phyloP scores from a whole-genome alignment of 2,113 vertebrate genomes.

The Lamprotornis superbus region DNA sequence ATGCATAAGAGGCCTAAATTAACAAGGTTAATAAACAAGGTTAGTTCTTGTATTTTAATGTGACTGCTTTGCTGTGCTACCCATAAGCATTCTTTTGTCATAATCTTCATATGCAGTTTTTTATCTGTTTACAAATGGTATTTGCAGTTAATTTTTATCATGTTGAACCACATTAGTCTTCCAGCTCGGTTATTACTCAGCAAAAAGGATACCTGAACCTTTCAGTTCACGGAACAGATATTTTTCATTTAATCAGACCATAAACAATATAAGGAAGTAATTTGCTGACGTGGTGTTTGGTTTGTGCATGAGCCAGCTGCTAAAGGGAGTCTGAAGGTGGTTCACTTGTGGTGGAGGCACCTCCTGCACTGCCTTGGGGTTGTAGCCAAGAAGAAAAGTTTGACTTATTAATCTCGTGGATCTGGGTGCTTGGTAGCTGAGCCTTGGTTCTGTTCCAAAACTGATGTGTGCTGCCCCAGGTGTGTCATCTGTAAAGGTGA shows the following conservation, averaged over 20 bases:
- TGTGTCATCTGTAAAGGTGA: not conserved
- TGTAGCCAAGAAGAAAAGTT: not conserved
- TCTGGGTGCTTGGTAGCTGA: not conserved
- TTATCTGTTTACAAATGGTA: not conserved
- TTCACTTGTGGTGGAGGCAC: not conserved
- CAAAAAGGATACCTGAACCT: not conserved
- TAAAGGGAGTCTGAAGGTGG: not conserved
- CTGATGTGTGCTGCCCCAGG: fast-evolving
- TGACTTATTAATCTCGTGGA: not conserved
- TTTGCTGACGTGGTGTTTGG: not conserved
- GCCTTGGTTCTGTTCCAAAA: not conserved
- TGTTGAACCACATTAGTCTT: not conserved
- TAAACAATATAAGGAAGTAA: conserved; percentile 8
- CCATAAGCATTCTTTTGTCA: not conserved
- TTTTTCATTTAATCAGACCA: not conserved
- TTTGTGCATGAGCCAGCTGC: not conserved
- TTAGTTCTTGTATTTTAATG: conserved; percentile 1
- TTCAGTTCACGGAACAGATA: not conserved
- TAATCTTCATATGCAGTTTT: not conserved
- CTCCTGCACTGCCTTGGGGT: not conserved
- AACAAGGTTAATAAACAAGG: not conserved
- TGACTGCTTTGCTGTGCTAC: not conserved
- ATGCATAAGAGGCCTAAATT: conserved; percentile 10
- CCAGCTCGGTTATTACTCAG: not conserved
- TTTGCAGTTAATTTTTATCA: not conserved